Conservation (phyloP, 2,113 vertebrate species). For the Panurus biarmicus region DNA sequence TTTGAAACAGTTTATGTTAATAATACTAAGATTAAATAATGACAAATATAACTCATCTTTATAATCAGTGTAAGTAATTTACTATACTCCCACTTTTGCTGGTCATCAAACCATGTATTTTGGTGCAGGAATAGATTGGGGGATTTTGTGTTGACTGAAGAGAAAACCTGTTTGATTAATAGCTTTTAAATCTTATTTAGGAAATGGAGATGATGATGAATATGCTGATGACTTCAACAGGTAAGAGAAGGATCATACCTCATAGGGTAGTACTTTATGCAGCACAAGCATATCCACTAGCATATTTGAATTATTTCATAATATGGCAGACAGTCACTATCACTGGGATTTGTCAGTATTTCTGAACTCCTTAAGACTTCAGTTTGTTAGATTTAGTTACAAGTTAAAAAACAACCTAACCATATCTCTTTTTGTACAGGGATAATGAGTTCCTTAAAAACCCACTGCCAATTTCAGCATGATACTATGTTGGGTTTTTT, state of each 20-base stretch:
- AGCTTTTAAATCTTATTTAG: slow-evolving; percentile 34
- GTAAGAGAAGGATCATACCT: slow-evolving; percentile 59
- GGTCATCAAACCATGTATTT: background rate
- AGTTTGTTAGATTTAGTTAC: background rate
- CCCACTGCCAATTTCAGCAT: background rate
- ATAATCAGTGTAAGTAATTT: background rate
- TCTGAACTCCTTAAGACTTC: background rate
- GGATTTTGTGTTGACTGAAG: background rate
- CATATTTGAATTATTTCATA: background rate
- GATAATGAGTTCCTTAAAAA: background rate
- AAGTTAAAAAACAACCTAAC: background rate
- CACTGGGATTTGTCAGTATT: background rate
- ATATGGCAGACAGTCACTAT: background rate
- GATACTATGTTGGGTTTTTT: background rate
- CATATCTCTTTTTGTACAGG: background rate
- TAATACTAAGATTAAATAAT: background rate
- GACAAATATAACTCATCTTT: background rate
- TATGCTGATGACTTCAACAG: slow-evolving; percentile 94
- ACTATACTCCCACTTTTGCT: background rate
- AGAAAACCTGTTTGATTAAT: background rate
- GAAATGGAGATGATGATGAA: slow-evolving; percentile 82
- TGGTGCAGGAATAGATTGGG: background rate
- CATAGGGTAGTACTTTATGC: background rate
- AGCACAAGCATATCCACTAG: background rate
- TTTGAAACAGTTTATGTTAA: background rate